A percentile compares a stretch with the other conserved stretches of the same genome.
Conservation (phyloP, 2,113 vertebrate species). For the Phalacrocorax carbo region DNA sequence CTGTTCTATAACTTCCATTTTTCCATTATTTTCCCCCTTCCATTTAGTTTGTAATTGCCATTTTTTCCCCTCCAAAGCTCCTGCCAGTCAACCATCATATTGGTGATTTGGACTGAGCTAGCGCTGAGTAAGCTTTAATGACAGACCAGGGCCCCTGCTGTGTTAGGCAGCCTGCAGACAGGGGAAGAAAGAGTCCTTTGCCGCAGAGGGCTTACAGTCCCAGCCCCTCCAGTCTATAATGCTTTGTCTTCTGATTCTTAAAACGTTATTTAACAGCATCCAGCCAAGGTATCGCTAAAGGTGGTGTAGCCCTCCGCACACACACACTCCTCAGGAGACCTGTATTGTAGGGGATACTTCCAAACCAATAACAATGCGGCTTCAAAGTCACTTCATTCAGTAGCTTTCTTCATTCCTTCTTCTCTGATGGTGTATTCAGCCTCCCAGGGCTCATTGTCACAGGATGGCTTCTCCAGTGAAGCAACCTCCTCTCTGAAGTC, state of each 20-base stretch:
- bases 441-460: not conserved
- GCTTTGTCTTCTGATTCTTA: not conserved
- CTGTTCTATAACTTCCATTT: conserved; percentile 20
- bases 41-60: not conserved
- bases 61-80: conserved; percentile 37
- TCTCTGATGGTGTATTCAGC: not conserved
- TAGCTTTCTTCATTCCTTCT: not conserved
- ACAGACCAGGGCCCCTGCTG: not conserved
- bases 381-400: not conserved
- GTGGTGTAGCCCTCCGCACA: not conserved
- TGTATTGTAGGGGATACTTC: not conserved
- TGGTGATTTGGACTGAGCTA: conserved; percentile 17
- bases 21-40: conserved; percentile 27
- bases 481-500: not conserved
- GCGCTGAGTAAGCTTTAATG: not conserved
- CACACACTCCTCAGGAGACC: not conserved
- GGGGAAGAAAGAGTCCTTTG: conserved; percentile 20
- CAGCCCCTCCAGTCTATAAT: not conserved
- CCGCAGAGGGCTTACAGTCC: not conserved
- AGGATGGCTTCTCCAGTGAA: not conserved
- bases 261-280: not conserved
- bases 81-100: conserved; percentile 32
- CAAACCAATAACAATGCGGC: rapidly evolving
- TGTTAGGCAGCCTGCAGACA: not conserved
- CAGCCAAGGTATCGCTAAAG: not conserved